phyloP scores from a whole-genome alignment of 2,113 vertebrate species.

The Corynorhinus townsendii region DNA sequence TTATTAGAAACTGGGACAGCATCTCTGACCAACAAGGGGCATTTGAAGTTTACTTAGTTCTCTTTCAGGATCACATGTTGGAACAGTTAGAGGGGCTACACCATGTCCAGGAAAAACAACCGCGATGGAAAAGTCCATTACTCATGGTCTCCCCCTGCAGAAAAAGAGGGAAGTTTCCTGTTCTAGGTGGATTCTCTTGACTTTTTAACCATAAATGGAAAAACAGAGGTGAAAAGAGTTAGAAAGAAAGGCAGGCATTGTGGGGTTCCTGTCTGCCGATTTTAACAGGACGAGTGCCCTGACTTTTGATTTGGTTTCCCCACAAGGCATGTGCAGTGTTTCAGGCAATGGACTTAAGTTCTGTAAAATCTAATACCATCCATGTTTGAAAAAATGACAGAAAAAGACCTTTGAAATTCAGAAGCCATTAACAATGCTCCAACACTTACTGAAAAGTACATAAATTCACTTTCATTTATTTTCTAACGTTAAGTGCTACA shows the following conservation, averaged over 20 bases:
- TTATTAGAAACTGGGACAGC: constrained; percentile 1
- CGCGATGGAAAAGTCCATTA: constrained; percentile 75
- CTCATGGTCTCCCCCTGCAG: constrained; percentile 73
- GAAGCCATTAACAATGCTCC: not conserved
- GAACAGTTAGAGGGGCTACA: not conserved
- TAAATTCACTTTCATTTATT: not conserved
- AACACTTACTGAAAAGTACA: not conserved
- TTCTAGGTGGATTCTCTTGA: constrained; percentile 56
- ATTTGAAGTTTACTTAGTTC: constrained; percentile 39
- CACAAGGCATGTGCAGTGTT: not conserved
- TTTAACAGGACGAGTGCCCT: not conserved
- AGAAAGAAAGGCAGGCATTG: not conserved
- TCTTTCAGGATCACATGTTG: constrained; percentile 25
- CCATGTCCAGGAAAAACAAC: constrained; percentile 66
- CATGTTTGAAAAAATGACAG: not conserved
- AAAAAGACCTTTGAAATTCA: not conserved
- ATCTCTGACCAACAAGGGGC: not conserved
- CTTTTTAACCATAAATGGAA: constrained; percentile 63
- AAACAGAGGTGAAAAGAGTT: constrained; percentile 34
- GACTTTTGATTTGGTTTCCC: not conserved
- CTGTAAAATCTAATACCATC: not conserved
- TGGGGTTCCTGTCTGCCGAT: not conserved
- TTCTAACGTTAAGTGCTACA: not conserved
- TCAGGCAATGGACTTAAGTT: not conserved
- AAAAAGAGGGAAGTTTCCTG: constrained; percentile 68